Evolutionary conservation across 2,888 invertebrate species (phyloP), one percentile per base, ranked within the genome.

Genomic region (Labia minor): DNA sequence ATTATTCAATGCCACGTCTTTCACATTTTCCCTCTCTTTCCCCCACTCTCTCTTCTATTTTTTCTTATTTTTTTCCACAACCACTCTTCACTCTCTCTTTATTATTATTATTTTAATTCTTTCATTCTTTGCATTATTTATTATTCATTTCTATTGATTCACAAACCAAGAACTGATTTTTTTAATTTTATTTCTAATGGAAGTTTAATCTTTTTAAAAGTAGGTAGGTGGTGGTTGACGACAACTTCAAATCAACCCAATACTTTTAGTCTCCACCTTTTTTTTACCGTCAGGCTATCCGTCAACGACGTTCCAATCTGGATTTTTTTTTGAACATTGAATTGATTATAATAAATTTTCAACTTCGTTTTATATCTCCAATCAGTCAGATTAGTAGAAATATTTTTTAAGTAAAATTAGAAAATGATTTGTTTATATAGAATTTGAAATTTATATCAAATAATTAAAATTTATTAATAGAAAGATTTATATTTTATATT

Each of bases 101-200:
- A 3, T 49, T 49, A 2, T 49, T 49, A 49, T 49, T 49, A 49
- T 49, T 49, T 49, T 49, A 49, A 49, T 49, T 49, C 49, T 49
- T n/a, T 16, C 49, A 49, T 49, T 49, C 49, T 49, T 8, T 49
- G 49, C 49, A 49, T 49, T 49, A 49, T 49, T 49, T 49, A 49
- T 49, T 49, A 49, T 49, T 49, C 49, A 49, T 49, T 49, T 49
- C 49, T 49, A 49, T 49, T 49, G 49, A 49, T 49, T 49, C 49
- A 49, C 3, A 49, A 49, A 4, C 49, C 49, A 49, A 49, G 49
- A 49, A 49, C 49, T 49, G 49, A 49, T 49, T 49, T 49, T n/a
- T 14, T 49, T 49, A 49, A 49, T 49, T 49, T 49, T 26, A n/a
- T 49, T 49, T 49, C 49, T 49, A 49, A 49, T 49, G 49, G 49